Evolutionary conservation across 1,140 invertebrate species (phyloP).

Genomic region (Paraescarpia echinospica): DNA sequence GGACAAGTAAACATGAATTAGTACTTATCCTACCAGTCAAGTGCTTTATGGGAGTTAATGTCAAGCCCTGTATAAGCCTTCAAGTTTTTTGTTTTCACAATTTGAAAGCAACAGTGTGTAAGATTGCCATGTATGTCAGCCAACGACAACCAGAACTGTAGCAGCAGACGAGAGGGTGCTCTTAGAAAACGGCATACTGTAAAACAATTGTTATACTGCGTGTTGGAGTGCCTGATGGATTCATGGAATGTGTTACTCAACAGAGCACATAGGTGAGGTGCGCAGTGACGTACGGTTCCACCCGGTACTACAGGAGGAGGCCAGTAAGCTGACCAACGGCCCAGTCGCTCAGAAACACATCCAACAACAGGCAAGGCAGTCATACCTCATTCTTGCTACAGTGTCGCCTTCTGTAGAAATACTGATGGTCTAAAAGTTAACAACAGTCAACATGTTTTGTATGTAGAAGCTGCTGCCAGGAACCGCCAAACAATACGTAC

Average conservation of each 20-base stretch:
- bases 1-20: too few species aligned
- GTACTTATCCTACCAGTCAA: too few species aligned
- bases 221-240: neutral
- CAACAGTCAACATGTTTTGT: neutral
- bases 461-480: too few species aligned
- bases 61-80: neutral
- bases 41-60: too few species aligned
- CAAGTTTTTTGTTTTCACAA: neutral
- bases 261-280: constrained; percentile 37
- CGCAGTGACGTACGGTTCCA: constrained; percentile 40
- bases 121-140: neutral
- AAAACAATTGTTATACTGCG: neutral
- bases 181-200: neutral
- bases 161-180: neutral
- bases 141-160: neutral
- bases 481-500: too few species aligned
- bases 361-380: constrained; percentile 40
- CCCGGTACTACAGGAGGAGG: constrained; percentile 58
- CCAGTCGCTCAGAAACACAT: constrained; percentile 42
- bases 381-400: constrained; percentile 1
- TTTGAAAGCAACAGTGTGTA: neutral
- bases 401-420: neutral
- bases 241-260: neutral
- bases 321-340: constrained; percentile 67
- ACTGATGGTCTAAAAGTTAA: neutral